Conservation (phyloP, 2,888 invertebrate genomes). For the Ectemnius lituratus region DNA sequence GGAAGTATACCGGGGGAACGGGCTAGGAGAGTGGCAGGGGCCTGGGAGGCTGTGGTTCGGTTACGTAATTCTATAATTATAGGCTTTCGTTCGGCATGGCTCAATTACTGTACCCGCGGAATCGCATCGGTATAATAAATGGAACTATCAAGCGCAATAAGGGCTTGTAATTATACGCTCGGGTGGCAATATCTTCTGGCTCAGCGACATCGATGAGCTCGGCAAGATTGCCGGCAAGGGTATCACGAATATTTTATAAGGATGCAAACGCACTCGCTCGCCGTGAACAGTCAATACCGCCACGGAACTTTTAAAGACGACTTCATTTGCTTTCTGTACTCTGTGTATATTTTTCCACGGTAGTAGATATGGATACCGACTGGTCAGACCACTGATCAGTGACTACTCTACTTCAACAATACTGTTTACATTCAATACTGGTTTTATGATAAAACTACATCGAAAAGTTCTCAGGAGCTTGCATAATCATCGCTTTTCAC, state of each 20-base stretch:
- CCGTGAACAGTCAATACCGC: too few relatives aligned
- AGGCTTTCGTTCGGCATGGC: constrained; percentile 43
- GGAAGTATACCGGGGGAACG: too few relatives aligned
- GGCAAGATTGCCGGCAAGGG: too few relatives aligned
- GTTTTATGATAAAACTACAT: too few relatives aligned
- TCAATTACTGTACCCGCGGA: constrained; percentile 42
- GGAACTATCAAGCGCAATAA: constrained; percentile 39
- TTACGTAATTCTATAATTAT: constrained; percentile 51
- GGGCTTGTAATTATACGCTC: constrained; percentile 34
- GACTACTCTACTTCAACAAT: too few relatives aligned
- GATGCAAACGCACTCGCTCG: constrained; percentile 29
- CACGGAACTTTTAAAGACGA: too few relatives aligned
- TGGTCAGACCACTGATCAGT: too few relatives aligned
- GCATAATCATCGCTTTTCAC: background rate
- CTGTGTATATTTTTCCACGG: too few relatives aligned
- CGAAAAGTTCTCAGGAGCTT: constrained; percentile 1
- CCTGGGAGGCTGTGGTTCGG: constrained; percentile 11
- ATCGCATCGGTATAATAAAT: constrained; percentile 30
- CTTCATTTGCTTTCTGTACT: too few relatives aligned
- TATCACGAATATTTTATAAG: constrained; percentile 11
- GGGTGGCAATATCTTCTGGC: constrained; percentile 34
- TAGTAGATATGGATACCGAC: too few relatives aligned
- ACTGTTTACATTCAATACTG: too few relatives aligned
- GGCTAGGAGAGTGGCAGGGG: background rate
- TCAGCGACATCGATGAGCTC: too few relatives aligned